A percentile compares a stretch with the other conserved stretches of the same genome.
These are phyloP conservation scores for Rhynchomys soricoides DNA, from an alignment of 2,113 vertebrate species.

Conservation along the genomic window DNA sequence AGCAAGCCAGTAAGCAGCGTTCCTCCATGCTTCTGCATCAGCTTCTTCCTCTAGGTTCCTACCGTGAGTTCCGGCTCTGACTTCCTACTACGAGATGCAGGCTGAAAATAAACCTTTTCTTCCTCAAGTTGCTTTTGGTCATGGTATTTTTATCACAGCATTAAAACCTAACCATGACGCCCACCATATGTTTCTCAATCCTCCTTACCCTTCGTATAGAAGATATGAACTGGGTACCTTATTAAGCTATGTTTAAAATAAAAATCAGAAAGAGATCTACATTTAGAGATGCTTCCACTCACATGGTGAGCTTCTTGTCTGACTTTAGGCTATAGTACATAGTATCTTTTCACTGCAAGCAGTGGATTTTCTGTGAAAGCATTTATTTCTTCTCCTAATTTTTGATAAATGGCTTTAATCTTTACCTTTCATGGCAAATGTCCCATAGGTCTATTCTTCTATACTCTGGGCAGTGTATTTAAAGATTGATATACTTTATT, in stretches of 20 bases:
- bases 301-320: neutral
- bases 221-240: neutral
- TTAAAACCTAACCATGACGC: neutral
- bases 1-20: no score
- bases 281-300: neutral
- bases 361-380: slow-evolving; percentile 23
- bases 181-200: neutral
- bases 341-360: slow-evolving; percentile 27
- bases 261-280: neutral
- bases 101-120: neutral
- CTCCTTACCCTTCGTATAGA: neutral
- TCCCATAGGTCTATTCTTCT: neutral
- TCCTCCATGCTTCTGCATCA: neutral
- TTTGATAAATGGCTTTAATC: slow-evolving; percentile 22
- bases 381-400: neutral
- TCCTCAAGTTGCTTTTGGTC: neutral
- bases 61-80: neutral
- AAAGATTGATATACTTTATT: slow-evolving; percentile 21
- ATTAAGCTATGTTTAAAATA: neutral
- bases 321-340: neutral
- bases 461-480: neutral
- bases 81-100: neutral
- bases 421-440: neutral
- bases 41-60: neutral
- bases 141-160: neutral